These are phyloP conservation scores for Drosophila simulans DNA, from an alignment of 1,140 invertebrate genomes.

Conservation along the genomic window DNA sequence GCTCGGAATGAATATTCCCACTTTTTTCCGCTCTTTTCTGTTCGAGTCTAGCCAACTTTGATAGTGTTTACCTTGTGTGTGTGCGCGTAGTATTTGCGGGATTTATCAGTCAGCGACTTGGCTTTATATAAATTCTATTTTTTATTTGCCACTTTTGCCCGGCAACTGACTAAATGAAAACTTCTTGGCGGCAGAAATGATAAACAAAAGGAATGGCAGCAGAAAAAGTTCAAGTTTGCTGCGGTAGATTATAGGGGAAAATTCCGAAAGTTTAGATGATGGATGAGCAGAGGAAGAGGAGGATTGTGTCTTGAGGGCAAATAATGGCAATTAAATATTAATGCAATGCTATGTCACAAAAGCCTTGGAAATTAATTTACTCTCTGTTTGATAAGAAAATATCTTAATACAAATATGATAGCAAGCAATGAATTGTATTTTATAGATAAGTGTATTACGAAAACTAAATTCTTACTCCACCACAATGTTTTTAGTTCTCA, in stretches of 20 bases:
- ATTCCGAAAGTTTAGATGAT: slow-evolving; percentile 29
- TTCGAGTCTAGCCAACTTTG: slow-evolving; percentile 28
- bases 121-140: slow-evolving; percentile 48
- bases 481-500: no score
- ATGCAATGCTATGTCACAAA: slow-evolving; percentile 8
- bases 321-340: slow-evolving; percentile 38
- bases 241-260: slow-evolving; percentile 15
- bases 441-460: not conserved
- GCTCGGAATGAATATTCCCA: slow-evolving; percentile 54
- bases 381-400: slow-evolving; percentile 18
- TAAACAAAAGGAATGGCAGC: slow-evolving; percentile 25
- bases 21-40: slow-evolving; percentile 14
- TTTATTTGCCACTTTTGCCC: slow-evolving; percentile 41
- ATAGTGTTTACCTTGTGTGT: slow-evolving; percentile 38
- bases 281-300: slow-evolving; percentile 4
- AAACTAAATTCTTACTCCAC: not conserved
- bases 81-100: slow-evolving; percentile 23
- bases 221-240: slow-evolving; percentile 46
- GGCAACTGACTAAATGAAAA: slow-evolving; percentile 48
- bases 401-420: not conserved
- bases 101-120: slow-evolving; percentile 53
- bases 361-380: slow-evolving; percentile 10
- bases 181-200: slow-evolving; percentile 21
- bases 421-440: not conserved
- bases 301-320: slow-evolving; percentile 18